Evolutionary conservation across 2,888 invertebrate species (phyloP), one percentile per base, ranked within the genome.

Genomic region (Lithophane ornitopus): DNA sequence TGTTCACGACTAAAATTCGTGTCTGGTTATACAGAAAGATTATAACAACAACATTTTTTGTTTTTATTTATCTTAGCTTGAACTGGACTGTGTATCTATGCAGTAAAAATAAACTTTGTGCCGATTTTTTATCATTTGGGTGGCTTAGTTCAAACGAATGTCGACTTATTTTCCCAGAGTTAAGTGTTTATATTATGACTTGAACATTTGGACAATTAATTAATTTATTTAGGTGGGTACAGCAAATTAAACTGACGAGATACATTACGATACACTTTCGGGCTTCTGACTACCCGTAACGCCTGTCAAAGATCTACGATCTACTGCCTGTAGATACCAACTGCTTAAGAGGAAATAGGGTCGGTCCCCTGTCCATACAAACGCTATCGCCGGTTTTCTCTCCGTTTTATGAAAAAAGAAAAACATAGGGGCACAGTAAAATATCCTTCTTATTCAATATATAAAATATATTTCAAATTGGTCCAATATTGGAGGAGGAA

Each of bases 1-100:
- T 39, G 49, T 28, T 1, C 79, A 80, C 82, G 79, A 44, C 19
- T 49, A 44, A 19, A 61, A 41, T 66, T 34, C 79, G 78, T 80
- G 79, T 59, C 58, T 59, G 34, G 46, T 28, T 26, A 22, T 12
- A 39, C 26, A 22, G 34, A 22, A 62, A 56, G 26, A 65, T 80
- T 82, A 66, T 16, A 65, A 65, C 14, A 54, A 61, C 49, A 76
- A 69, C 77, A 69, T 70, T 52, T 0, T 2, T 34, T 76, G 58
- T 66, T 68, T 56, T 80, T 49, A 49, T 72, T 41, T 26, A 12
- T 63, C 49, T 73, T 26, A n/a, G 12, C 19, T 49, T 72, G 46
- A 58, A 34, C 34, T 77, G 56, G 4, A 34, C 34, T 34, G 6
- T 6, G 34, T 80, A 34, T 58, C 73, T 49, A 49, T 22, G 63